A percentile compares a stretch with the other conserved stretches of the same genome.
Evolutionary conservation across 2,797 vertebrate species (phyloP).

Genomic region (Clarias laeviceps): DNA sequence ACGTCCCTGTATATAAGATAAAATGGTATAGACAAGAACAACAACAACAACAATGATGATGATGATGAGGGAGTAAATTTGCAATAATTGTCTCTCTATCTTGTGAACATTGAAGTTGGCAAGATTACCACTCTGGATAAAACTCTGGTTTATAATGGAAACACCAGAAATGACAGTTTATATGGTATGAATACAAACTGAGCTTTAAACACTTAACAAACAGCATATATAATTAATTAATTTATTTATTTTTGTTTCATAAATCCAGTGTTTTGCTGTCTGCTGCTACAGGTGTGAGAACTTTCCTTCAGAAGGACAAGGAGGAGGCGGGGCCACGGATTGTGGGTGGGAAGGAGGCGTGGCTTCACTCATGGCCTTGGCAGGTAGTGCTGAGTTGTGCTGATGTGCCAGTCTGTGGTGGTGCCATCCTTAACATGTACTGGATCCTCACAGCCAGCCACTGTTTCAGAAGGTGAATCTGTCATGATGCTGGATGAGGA

Average conservation of each 20-base stretch:
- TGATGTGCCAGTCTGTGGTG: slow-evolving; percentile 66
- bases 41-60: too few species aligned
- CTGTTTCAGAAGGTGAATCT: slow-evolving; percentile 70
- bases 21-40: too few species aligned
- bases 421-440: slow-evolving; percentile 62
- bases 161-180: neutral
- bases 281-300: slow-evolving; percentile 62
- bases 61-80: too few species aligned
- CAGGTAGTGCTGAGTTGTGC: slow-evolving; percentile 65
- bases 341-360: slow-evolving; percentile 72
- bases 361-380: slow-evolving; percentile 75
- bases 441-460: slow-evolving; percentile 73
- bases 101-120: neutral
- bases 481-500: neutral
- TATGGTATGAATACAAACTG: neutral
- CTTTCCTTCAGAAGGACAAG: slow-evolving; percentile 55
- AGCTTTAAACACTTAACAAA: neutral
- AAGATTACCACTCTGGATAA: neutral
- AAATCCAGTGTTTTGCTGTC: neutral
- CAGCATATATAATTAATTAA: too few species aligned
- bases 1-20: too few species aligned
- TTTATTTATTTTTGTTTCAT: too few species aligned
- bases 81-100: neutral
- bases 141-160: neutral
- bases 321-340: slow-evolving; percentile 60